Evolutionary conservation across 2,113 vertebrate species (phyloP).

Genomic region (Genyomyrus donnyi): DNA sequence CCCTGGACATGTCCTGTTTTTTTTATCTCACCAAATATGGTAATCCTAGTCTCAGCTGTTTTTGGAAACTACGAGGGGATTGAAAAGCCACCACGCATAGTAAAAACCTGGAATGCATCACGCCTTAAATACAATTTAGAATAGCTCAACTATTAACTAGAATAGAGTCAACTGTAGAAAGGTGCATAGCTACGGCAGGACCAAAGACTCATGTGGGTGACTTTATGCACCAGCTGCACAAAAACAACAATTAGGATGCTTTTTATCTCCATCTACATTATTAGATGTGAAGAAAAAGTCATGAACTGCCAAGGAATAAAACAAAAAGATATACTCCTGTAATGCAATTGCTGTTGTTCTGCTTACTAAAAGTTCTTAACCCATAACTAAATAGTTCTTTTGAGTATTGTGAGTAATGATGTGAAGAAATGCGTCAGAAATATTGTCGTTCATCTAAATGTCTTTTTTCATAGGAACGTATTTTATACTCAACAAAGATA

Average conservation of each 20-base stretch:
- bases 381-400: not conserved
- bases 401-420: not conserved
- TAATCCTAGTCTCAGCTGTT: not conserved
- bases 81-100: conserved; percentile 37
- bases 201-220: conserved; percentile 30
- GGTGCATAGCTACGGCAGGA: conserved; percentile 42
- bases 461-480: not conserved
- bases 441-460: not conserved
- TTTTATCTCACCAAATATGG: no score
- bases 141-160: conserved; percentile 2
- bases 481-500: not conserved
- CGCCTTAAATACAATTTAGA: conserved; percentile 49
- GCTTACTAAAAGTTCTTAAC: not conserved
- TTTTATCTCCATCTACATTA: not conserved
- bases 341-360: not conserved
- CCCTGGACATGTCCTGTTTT: no score
- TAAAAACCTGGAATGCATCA: conserved; percentile 51
- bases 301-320: not conserved
- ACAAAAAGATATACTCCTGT: not conserved
- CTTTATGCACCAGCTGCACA: not conserved
- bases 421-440: not conserved
- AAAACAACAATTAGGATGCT: not conserved
- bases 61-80: not conserved
- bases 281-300: not conserved
- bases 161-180: conserved; percentile 25